Base-by-base conservation (phyloP, 2,888 invertebrate species). In the Romanomermis culicivorax region DNA sequence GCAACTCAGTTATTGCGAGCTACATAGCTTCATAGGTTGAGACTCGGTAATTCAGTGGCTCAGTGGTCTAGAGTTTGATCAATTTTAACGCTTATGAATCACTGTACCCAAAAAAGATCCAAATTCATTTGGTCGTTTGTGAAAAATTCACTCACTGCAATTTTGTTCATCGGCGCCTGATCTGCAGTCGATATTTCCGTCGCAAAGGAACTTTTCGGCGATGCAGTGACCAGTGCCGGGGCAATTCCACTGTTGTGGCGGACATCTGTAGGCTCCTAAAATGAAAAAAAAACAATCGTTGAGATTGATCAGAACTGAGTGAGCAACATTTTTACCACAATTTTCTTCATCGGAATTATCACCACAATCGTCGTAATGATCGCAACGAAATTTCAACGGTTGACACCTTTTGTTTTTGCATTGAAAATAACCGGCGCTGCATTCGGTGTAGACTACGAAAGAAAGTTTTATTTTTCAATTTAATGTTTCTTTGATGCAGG, bases 141-240 rank as follows among this genome's bases (percentile, higher is more conserved):
- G n/a, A n/a, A n/a, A n/a, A n/a, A n/a, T n/a, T n/a, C n/a, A 24
- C 55, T 59, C 42, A 66, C 66, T 60, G 60, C 67, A 67, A 30
- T 63, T 57, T 55, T 64, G 62, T 58, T 97, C 95, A 65, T 97
- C 95, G 7, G 85, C 85, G 17, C 88, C 89, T 67, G 91, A 89
- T 0, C 85, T 84, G 68, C 95, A 97, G 69, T 95, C 93, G 64
- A 86, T 84, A 68, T 89, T 88, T 65, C 88, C 85, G 63, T 95
- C 93, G 71, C 95, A 97, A 42, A 86, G 82, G 82, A 87, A 85
- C 58, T 83, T 80, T 61, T 84, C 82, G 0, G 89, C 87, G 63
- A 97, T 89, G 70, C 97, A 97, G 69, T 91, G 86, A 0, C 93
- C 91, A 25, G 60, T 60, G 25, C 57, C 55, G n/a, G 65, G 58